Conservation (phyloP, 2,113 vertebrate species). For the Hypanus sabinus region DNA sequence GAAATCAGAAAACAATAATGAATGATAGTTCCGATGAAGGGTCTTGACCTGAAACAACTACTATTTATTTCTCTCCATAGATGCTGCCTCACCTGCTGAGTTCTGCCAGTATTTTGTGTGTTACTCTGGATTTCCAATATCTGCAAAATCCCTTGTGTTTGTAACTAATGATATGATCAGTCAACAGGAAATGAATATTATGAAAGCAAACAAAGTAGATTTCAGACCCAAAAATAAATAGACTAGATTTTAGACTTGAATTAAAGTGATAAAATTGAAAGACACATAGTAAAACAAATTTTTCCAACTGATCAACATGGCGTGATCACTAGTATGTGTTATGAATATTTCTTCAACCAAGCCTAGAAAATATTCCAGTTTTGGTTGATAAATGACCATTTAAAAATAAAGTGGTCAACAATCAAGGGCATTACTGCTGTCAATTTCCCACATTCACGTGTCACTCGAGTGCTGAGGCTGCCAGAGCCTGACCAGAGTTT, state of each 20-base stretch:
- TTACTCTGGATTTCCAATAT: no score
- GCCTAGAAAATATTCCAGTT: neutral
- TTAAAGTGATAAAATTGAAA: neutral
- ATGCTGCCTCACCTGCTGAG: no score
- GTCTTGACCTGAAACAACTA: no score
- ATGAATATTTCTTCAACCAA: neutral
- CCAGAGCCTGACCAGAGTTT: neutral
- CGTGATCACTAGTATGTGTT: neutral
- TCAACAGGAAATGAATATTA: neutral
- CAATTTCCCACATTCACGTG: neutral
- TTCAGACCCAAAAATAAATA: neutral
- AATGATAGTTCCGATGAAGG: neutral
- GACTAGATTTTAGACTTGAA: neutral
- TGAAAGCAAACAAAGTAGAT: neutral
- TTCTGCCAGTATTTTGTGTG: no score
- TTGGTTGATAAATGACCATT: neutral
- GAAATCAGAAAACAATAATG: constrained; percentile 41
- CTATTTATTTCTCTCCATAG: no score
- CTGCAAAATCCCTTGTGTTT: no score
- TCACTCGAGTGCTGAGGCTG: neutral
- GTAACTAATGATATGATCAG: neutral
- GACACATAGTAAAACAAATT: neutral
- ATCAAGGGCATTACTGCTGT: no score
- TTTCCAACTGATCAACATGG: neutral
- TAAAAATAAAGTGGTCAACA: neutral